These are phyloP conservation scores for Corbicula japonica DNA, from an alignment of 2,888 invertebrate species.

Conservation along the genomic window DNA sequence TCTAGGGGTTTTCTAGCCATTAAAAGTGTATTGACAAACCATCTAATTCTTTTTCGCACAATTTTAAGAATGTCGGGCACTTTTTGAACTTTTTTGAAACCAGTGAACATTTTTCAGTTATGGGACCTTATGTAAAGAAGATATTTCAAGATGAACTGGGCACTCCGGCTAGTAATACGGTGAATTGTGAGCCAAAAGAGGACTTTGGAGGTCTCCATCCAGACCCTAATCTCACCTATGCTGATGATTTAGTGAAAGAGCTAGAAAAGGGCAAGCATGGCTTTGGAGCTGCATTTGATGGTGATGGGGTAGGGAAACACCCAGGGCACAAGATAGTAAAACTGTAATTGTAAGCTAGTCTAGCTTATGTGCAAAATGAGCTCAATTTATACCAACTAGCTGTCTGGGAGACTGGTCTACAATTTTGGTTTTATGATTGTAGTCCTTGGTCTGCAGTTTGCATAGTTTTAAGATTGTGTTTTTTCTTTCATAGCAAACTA, in stretches of 20 bases:
- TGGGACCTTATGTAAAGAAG: slow-evolving; percentile 96
- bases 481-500: no score
- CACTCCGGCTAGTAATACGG: slow-evolving; percentile 90
- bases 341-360: no score
- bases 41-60: no score
- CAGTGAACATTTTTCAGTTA: slow-evolving; percentile 92
- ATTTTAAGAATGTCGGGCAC: not conserved
- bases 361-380: no score
- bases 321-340: not conserved
- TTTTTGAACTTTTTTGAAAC: not conserved
- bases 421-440: no score
- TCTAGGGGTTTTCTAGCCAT: no score
- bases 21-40: no score
- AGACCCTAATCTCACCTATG: slow-evolving; percentile 98
- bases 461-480: no score
- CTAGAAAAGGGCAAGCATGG: slow-evolving; percentile 90
- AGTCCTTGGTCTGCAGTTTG: no score
- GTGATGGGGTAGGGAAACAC: slow-evolving; percentile 92
- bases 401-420: no score
- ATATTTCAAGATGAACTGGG: slow-evolving; percentile 96
- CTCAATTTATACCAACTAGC: no score
- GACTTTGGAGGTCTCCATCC: slow-evolving; percentile 98
- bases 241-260: slow-evolving; percentile 92
- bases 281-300: slow-evolving; percentile 99
- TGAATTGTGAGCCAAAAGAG: slow-evolving; percentile 93